Evolutionary conservation across 2,888 invertebrate species (phyloP).

Genomic region (Amorpha juglandis): DNA sequence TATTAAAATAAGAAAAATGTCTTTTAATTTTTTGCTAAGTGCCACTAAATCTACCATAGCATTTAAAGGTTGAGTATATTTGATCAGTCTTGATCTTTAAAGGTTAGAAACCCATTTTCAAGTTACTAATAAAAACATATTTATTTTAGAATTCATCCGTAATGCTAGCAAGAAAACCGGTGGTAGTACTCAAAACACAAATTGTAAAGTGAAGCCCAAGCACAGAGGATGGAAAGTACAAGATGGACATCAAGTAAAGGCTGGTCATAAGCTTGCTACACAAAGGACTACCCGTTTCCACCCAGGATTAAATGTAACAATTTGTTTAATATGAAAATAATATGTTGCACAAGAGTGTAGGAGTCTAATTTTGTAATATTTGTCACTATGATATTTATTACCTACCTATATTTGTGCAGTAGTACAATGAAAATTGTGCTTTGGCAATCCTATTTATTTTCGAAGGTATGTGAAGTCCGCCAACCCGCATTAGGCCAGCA

Average conservation of each 20-base stretch:
- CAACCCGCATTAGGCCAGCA: no score
- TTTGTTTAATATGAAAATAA: background rate
- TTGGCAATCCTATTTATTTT: no score
- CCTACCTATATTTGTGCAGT: no score
- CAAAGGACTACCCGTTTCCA: slow-evolving; percentile 90
- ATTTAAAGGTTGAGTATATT: slow-evolving; percentile 46
- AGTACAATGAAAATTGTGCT: no score
- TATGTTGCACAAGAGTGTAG: background rate
- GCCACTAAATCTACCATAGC: slow-evolving; percentile 40
- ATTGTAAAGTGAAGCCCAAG: slow-evolving; percentile 88
- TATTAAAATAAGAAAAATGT: slow-evolving; percentile 43
- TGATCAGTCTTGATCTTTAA: background rate
- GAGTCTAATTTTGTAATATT: background rate
- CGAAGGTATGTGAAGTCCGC: no score
- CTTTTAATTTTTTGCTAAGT: slow-evolving; percentile 42
- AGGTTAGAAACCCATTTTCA: background rate
- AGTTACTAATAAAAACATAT: slow-evolving; percentile 1
- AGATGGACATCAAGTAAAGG: slow-evolving; percentile 87
- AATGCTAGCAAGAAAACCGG: slow-evolving; percentile 90
- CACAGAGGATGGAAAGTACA: slow-evolving; percentile 91
- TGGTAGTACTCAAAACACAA: slow-evolving; percentile 88
- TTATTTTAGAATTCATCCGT: slow-evolving; percentile 72
- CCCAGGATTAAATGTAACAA: slow-evolving; percentile 90
- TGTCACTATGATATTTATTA: no score
- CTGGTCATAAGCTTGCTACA: slow-evolving; percentile 88